These are phyloP conservation scores for Mungos mungo DNA, from an alignment of 2,113 vertebrate species.

Conservation along the genomic window DNA sequence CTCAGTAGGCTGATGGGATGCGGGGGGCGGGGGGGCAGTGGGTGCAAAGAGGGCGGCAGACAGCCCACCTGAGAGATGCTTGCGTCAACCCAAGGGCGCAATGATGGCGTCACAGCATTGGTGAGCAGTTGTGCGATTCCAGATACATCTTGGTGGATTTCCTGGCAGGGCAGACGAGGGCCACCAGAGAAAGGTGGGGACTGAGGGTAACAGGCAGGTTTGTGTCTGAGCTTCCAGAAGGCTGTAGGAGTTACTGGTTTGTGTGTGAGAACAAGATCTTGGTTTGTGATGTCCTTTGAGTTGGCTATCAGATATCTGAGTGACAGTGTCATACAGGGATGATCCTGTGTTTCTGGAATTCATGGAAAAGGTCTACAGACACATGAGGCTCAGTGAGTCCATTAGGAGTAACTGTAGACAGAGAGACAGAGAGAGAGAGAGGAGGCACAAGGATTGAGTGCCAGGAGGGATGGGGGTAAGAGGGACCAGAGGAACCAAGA, in stretches of 20 bases:
- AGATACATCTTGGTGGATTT: not conserved
- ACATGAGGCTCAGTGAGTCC: not conserved
- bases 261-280: not conserved
- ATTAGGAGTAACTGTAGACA: not conserved
- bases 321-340: not conserved
- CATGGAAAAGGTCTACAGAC: not conserved
- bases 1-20: accelerated
- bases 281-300: not conserved
- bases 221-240: not conserved
- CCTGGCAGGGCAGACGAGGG: not conserved
- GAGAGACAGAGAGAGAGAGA: not conserved
- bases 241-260: not conserved
- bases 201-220: too few relatives aligned
- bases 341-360: not conserved
- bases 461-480: too few relatives aligned
- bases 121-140: accelerated
- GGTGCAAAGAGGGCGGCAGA: not conserved
- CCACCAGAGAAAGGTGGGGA: not conserved
- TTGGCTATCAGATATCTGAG: too few relatives aligned
- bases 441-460: not conserved
- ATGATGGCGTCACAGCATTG: accelerated
- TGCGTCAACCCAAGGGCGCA: accelerated
- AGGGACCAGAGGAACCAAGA: not conserved
- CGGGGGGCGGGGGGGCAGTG: accelerated
- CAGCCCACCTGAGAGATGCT: too few relatives aligned